Conservation (phyloP, 2,888 invertebrate genomes). For the Athrips mouffetella region DNA sequence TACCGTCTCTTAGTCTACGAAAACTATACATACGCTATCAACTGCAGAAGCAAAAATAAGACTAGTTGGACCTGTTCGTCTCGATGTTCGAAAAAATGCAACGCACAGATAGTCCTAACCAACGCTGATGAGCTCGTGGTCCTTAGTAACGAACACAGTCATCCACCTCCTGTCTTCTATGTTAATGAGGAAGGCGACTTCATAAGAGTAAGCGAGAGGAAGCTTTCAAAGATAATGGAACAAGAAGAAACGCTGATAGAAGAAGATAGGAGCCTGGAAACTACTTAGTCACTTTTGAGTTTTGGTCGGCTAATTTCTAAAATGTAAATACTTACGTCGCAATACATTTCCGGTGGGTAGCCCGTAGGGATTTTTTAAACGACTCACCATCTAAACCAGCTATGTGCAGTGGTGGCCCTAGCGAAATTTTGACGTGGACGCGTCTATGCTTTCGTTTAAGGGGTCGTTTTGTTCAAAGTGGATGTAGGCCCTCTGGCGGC, state of each 20-base stretch:
- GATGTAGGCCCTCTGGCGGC: no score
- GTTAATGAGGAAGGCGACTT: slow-evolving; percentile 51
- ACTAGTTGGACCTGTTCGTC: slow-evolving; percentile 61
- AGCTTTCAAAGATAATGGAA: slow-evolving; percentile 22
- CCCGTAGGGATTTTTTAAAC: no score
- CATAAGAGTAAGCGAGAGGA: slow-evolving; percentile 37
- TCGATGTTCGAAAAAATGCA: slow-evolving; percentile 55
- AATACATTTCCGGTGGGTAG: no score
- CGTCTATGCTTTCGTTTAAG: no score
- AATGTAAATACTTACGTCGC: no score
- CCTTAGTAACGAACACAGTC: slow-evolving; percentile 45
- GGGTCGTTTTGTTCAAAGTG: no score
- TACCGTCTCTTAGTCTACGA: slow-evolving; percentile 51
- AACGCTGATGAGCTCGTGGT: slow-evolving; percentile 43
- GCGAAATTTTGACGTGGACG: no score
- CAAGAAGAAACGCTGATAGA: slow-evolving; percentile 9
- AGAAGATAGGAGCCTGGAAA: no score
- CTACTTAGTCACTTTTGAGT: no score
- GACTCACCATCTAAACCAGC: no score
- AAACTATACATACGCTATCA: slow-evolving; percentile 54
- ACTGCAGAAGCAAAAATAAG: slow-evolving; percentile 43
- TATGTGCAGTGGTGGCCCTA: no score
- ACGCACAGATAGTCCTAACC: slow-evolving; percentile 48
- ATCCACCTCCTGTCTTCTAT: slow-evolving; percentile 56
- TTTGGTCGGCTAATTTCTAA: no score